phyloP scores from a whole-genome alignment of 2,797 vertebrate genomes.

The Arremon brunneinucha region DNA sequence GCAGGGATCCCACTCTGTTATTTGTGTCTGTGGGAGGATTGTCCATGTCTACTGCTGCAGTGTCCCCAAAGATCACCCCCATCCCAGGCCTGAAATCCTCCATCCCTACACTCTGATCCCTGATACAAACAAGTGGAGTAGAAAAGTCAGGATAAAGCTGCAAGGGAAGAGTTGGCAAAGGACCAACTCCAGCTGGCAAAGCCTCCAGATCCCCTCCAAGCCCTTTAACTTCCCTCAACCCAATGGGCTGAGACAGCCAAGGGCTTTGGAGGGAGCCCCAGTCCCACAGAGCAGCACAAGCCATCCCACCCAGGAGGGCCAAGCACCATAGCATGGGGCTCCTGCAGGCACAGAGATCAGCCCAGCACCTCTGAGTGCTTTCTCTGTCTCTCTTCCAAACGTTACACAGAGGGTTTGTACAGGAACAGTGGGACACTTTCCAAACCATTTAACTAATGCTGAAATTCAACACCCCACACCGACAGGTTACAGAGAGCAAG shows the following conservation, averaged over 20 bases:
- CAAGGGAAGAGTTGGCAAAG: not conserved
- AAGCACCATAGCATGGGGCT: not conserved
- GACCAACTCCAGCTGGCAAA: not conserved
- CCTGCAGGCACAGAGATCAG: not conserved
- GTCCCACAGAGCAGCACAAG: not conserved
- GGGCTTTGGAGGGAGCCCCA: not conserved
- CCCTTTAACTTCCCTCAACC: not conserved
- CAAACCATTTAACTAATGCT: slow-evolving; percentile 57
- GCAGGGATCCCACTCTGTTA: not conserved
- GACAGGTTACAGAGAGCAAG: slow-evolving; percentile 33
- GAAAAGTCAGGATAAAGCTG: not conserved
- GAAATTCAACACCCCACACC: slow-evolving; percentile 38
- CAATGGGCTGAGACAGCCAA: not conserved
- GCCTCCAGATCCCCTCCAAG: not conserved
- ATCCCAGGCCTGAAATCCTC: not conserved
- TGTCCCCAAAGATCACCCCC: not conserved
- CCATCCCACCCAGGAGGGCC: accelerated
- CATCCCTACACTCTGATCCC: not conserved
- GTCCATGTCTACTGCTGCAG: not conserved
- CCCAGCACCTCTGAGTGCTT: not conserved
- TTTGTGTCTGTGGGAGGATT: not conserved
- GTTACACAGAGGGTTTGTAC: slow-evolving; percentile 43
- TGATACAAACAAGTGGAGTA: not conserved
- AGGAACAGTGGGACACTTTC: slow-evolving; percentile 47
- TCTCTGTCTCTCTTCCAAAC: slow-evolving; percentile 54